Evolutionary conservation across 2,797 vertebrate genomes (phyloP).

Genomic region (Phaenicophaeus curvirostris): DNA sequence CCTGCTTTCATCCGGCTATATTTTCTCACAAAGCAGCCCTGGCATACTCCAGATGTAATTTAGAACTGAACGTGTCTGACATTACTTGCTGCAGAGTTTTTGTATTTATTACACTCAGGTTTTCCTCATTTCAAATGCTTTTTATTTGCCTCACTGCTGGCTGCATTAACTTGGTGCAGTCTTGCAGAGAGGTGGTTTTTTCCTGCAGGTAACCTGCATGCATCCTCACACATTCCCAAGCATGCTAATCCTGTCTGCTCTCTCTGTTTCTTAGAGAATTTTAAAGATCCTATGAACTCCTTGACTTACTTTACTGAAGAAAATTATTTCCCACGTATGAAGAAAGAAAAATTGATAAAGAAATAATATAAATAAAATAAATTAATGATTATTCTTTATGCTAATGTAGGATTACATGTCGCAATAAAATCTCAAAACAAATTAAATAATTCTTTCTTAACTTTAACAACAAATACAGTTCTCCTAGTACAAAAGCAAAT

Average conservation of each 20-base stretch:
- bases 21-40: not conserved
- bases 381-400: not conserved
- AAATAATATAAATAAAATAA: not conserved
- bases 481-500: not conserved
- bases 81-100: not conserved
- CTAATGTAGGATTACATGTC: not conserved
- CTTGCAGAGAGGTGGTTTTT: not conserved
- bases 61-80: not conserved
- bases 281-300: not conserved
- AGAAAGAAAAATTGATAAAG: not conserved
- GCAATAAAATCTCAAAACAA: not conserved
- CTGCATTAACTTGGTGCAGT: not conserved
- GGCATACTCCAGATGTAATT: not conserved
- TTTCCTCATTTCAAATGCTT: not conserved
- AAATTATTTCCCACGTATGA: not conserved
- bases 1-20: not conserved
- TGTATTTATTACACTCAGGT: not conserved
- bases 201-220: not conserved
- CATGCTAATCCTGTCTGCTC: rapidly evolving
- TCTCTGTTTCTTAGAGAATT: not conserved
- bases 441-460: not conserved
- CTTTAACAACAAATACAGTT: not conserved
- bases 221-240: not conserved
- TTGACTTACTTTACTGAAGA: not conserved
- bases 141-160: not conserved